Evolutionary conservation across 2,113 vertebrate genomes (phyloP), one percentile per base, ranked within the genome.

Genomic region (Athene cunicularia): DNA sequence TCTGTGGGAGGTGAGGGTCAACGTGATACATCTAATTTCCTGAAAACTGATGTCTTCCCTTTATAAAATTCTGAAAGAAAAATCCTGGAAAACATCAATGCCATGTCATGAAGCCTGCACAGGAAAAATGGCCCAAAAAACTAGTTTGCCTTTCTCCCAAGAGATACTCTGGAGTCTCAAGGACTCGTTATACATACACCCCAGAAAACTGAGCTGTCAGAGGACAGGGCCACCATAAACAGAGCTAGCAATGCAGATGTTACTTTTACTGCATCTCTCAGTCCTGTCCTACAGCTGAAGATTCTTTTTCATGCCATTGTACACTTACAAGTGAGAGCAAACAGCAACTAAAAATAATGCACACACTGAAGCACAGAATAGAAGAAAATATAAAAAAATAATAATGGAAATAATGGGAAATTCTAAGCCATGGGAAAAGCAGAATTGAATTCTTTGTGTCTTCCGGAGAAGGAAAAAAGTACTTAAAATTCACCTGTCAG

Each of bases 401-500:
- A 30, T 45, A 56, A 79, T 11, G 37, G 37, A 76, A 56, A 45
- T 58, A 63, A 63, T n/a, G 2, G 37, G 39, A 72, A 59, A 28
- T 47, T 77, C 77, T 55, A 67, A 84, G 58, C 11, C 11, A 8
- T 24, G 9, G 17, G 24, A 66, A 83, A 83, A 79, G 50, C 35
- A 35, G 47, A 84, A 49, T 6, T 52, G 1, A 66, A 76, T 60
- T 92, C 11, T 89, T 73, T 68, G 16, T 63, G 32, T 49, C 74
- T 86, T 82, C 80, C 33, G 3, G 0, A 71, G 53, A 45, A 94
- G 50, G 37, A 55, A 68, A 90, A 88, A 77, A 18, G 20, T 14
- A 50, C 12, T n/a, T 47, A 75, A 81, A 89, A 81, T 82, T 70
- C 58, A 95, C 88, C 76, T 96, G 86, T 74, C 71, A 86, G 90